These are phyloP conservation scores for Tipula helvola DNA, from an alignment of 2,888 invertebrate genomes.

Conservation along the genomic window DNA sequence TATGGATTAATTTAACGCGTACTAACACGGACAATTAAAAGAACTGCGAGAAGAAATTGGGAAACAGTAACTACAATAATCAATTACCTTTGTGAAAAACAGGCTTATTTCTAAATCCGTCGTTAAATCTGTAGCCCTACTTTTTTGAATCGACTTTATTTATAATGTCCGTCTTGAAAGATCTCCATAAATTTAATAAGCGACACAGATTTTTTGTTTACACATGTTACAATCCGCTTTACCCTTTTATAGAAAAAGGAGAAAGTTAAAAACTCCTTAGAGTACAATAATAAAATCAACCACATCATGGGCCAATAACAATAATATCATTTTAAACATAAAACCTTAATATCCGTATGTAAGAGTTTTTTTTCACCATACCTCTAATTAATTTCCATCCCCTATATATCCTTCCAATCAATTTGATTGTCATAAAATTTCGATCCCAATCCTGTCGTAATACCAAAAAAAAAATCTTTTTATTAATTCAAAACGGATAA, in stretches of 20 bases:
- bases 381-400: not conserved
- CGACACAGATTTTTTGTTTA: not conserved
- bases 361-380: not conserved
- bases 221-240: not conserved
- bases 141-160: too few relatives aligned
- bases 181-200: too few relatives aligned
- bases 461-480: not conserved
- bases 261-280: not conserved
- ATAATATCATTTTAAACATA: not conserved
- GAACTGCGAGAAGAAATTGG: too few relatives aligned
- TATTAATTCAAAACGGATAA: conserved; percentile 4
- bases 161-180: too few relatives aligned
- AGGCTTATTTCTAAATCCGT: too few relatives aligned
- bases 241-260: not conserved
- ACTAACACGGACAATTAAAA: too few relatives aligned
- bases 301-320: not conserved
- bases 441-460: not conserved
- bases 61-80: too few relatives aligned
- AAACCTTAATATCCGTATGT: not conserved
- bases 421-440: not conserved
- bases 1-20: too few relatives aligned
- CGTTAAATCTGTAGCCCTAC: too few relatives aligned
- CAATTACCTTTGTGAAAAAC: too few relatives aligned
- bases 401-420: not conserved
- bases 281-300: not conserved